Base-by-base conservation (phyloP, 2,113 vertebrate species). In the Silurus asotus region DNA sequence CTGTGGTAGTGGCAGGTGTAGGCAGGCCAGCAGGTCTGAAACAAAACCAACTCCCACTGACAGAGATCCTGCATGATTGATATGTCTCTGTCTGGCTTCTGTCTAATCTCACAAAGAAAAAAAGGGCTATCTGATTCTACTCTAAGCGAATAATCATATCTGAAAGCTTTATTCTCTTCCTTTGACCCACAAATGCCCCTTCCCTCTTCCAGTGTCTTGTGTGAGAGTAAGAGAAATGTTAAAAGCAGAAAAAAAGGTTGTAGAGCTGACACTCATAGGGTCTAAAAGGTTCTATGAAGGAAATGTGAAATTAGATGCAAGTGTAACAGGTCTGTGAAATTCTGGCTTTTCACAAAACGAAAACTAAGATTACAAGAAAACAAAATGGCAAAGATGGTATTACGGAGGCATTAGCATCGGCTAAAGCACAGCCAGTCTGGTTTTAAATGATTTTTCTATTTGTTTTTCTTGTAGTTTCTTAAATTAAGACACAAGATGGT, bases 321-420 rank as follows among this genome's bases (percentile, higher is more conserved):
- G 53, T 81, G 81, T 85, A 56, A 37, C 65, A 89, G 88, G 87
- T 87, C 85, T 84, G 62, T 51, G 69, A 56, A 55, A 67, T 17
- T 28, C 64, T 55, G 8, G 45, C 64, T 55, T 86, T 72, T 84
- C 61, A 87, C 62, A 78, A 62, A 14, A 67, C 11, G 19, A 56
- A 86, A 86, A 86, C 86, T 83, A 86, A 80, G 79, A 62, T 45
- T 78, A 83, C 64, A 78, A 74, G 56, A 56, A 86, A 56, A 86
- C 70, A 86, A 72, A 67, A 86, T 72, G 64, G 84, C 65, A 37
- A 75, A 80, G 79, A 86, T 70, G 64, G 25, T 75, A 45, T 15
- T 69, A 69, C 17, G 14, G 14, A 69, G 45, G 28, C 67, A 17
- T 45, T 69, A 69, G 14, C 14, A 69, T 69, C 28, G 67, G 14